Evolutionary conservation across 2,113 vertebrate genomes (phyloP), one percentile per base, ranked within the genome.

Genomic region (Rhynchomys soricoides): DNA sequence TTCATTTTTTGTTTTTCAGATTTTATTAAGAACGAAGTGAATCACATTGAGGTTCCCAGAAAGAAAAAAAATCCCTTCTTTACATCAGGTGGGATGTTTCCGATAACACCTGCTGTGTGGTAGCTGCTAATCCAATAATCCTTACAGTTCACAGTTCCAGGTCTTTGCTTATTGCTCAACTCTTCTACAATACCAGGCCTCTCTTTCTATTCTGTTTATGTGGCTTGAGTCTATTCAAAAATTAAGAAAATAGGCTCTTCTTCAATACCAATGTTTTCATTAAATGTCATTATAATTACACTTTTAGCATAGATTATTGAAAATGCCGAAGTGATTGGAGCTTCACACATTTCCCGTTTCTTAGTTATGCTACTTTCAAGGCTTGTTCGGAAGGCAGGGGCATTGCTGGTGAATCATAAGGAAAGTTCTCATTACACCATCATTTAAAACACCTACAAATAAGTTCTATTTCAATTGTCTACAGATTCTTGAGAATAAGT

Each of bases 11-110:
- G 74, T 93, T 89, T 91, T 31, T 45, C 75, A 89, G 31, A 1
- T 59, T 94, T 93, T 37, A 64, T 45, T 24, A 75, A 85, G 68
- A 94, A 48, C 86, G 83, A 93, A 88, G 94, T 95, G 81, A 97
- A 71, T 96, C 88, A 94, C 55, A 19, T 16, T 0, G 31, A 90
- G 4, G 1, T 5, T 96, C n/a, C 40, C 0, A 40, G 68, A 90
- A 96, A n/a, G n/a, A n/a, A 91, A 45, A 93, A 52, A 88, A 7
- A 3, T 89, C 7, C 50, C 37, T 66, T 55, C 16, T 9, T 95
- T 87, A 70, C 0, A 45, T 91, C 31, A 81, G 17, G 24, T 85
- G 66, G 64, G 91, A 50, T 90, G 40, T 86, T 83, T 89, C 68
- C 86, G 93, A 75, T 24, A 55, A n/a, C 66, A 82, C 79, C 70